phyloP scores from a whole-genome alignment of 53 echinoderm and acorn worm genomes.

The Stichopus horrens region DNA sequence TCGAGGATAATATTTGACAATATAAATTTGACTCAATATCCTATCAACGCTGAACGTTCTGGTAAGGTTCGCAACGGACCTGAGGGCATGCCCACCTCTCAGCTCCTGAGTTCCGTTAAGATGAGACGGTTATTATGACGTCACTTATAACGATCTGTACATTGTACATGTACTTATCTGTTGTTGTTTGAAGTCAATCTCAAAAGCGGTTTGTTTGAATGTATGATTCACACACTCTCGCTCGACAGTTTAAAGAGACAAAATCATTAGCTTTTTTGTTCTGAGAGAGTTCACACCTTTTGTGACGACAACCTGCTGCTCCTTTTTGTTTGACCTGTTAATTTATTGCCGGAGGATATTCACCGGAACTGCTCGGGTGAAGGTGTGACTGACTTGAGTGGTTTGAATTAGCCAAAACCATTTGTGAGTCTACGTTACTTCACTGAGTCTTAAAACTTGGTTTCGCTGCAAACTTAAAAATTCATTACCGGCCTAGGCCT shows the following conservation, averaged over 20 bases:
- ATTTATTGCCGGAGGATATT: background rate
- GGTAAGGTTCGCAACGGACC: too few species aligned
- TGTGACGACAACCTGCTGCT: background rate
- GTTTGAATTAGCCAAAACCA: too few species aligned
- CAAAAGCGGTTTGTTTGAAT: slow-evolving; percentile 39
- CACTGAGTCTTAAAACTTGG: too few species aligned
- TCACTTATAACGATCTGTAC: slow-evolving; percentile 36
- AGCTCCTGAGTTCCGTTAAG: background rate
- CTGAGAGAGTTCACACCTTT: slow-evolving; percentile 11
- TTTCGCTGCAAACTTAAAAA: too few species aligned
- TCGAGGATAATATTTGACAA: too few species aligned
- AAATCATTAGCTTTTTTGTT: background rate
- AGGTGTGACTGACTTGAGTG: background rate
- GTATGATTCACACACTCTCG: background rate
- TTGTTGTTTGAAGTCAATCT: slow-evolving; percentile 33
- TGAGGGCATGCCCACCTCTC: too few species aligned
- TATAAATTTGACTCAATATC: too few species aligned
- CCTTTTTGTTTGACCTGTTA: slow-evolving; percentile 17
- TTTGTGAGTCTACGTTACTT: too few species aligned
- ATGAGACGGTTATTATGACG: background rate
- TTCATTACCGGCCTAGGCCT: too few species aligned
- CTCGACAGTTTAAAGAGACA: background rate
- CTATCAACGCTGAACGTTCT: too few species aligned
- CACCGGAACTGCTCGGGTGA: background rate
- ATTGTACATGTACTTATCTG: background rate